Conservation (phyloP, 2,888 invertebrate genomes). For the Ceramica pisi region DNA sequence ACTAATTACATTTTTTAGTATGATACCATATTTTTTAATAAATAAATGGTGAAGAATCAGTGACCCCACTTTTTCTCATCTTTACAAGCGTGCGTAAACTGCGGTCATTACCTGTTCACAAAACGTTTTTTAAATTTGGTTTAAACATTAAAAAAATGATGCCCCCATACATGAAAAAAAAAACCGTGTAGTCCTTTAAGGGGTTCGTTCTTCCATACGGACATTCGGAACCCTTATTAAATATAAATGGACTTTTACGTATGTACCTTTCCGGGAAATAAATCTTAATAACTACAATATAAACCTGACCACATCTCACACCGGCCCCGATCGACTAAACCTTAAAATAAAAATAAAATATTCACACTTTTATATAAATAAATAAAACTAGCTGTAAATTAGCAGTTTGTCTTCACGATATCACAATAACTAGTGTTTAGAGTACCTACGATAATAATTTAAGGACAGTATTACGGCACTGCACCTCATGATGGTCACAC, state of each 20-base stretch:
- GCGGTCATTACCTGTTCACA: not conserved
- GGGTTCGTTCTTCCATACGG: no score
- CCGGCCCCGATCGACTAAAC: conserved; percentile 34
- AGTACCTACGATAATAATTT: conserved; percentile 53
- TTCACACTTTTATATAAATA: conserved; percentile 73
- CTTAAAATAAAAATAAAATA: conserved; percentile 46
- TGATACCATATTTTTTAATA: not conserved
- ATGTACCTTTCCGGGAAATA: no score
- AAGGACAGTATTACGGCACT: conserved; percentile 75
- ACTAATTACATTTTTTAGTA: no score
- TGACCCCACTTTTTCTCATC: not conserved
- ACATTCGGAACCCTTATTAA: no score
- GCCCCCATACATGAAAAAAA: no score
- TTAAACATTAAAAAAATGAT: no score
- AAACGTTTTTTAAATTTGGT: no score
- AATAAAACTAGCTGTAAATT: conserved; percentile 75
- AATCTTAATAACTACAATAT: not conserved
- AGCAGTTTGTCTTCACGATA: conserved; percentile 72
- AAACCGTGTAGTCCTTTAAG: no score
- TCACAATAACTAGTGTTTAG: conserved; percentile 73
- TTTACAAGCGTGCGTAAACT: not conserved
- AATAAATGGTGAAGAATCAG: not conserved
- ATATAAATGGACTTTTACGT: no score
- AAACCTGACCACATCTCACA: not conserved
- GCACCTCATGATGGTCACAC: conserved; percentile 69